A percentile compares a stretch with the other conserved stretches of the same genome.
These are phyloP conservation scores for Turdus rufiventris DNA, from an alignment of 2,113 vertebrate species.

Conservation along the genomic window DNA sequence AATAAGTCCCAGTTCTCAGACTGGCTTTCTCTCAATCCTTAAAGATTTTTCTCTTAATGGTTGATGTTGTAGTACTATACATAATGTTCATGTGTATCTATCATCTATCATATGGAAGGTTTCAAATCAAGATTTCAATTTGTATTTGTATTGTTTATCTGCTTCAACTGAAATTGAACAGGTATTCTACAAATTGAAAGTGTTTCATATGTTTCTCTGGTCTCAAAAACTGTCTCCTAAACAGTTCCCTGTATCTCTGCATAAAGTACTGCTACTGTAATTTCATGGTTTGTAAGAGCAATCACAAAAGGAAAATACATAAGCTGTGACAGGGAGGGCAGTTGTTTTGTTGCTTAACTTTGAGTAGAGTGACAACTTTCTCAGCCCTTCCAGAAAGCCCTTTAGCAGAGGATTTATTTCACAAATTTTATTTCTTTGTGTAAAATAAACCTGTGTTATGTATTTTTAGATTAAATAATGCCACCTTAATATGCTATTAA, in stretches of 20 bases:
- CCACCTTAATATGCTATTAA: background rate
- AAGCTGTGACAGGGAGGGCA: background rate
- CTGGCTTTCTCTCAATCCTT: background rate
- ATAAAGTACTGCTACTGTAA: background rate
- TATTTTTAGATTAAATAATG: background rate
- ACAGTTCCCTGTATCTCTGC: background rate
- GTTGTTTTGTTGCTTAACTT: background rate
- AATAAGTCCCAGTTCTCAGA: background rate
- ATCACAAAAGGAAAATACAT: background rate
- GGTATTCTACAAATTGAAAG: background rate
- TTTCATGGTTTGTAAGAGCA: background rate
- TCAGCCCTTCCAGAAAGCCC: background rate
- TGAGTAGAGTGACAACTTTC: background rate
- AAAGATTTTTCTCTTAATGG: background rate
- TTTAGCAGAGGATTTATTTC: background rate
- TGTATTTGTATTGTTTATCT: background rate
- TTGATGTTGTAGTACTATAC: background rate
- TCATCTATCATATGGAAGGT: background rate
- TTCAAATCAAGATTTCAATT: background rate
- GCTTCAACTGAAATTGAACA: background rate
- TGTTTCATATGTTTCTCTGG: background rate
- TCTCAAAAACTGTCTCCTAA: background rate
- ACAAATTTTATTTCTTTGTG: background rate
- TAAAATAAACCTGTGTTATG: background rate
- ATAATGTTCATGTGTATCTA: background rate